Percentiles rank a stretch among this genome's conserved stretches.
phyloP scores from a whole-genome alignment of 2,888 invertebrate species.

The Ochlodes sylvanus region DNA sequence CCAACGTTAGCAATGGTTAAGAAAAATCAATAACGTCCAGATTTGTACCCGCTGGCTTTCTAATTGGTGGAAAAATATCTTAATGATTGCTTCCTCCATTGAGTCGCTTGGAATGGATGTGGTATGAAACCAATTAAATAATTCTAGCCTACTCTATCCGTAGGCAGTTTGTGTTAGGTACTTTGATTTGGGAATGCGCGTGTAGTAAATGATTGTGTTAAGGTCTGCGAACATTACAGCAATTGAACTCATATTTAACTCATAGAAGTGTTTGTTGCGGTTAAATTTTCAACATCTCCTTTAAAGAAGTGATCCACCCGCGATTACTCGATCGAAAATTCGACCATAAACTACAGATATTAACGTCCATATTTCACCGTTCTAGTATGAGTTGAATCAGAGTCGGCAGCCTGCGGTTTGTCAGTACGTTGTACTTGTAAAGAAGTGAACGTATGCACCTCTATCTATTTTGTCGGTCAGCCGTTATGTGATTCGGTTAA shows the following conservation, averaged over 20 bases:
- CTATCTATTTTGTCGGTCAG: neutral
- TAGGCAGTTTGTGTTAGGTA: slow-evolving; percentile 20
- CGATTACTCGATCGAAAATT: no score
- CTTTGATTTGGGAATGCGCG: slow-evolving; percentile 29
- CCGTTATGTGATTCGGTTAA: neutral
- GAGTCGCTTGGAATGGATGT: slow-evolving; percentile 2
- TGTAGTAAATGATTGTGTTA: slow-evolving; percentile 5
- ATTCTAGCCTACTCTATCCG: slow-evolving; percentile 4
- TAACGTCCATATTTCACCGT: no score
- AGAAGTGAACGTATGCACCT: neutral
- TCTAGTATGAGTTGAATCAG: no score
- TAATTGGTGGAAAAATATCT: slow-evolving; percentile 3
- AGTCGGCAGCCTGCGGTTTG: neutral
- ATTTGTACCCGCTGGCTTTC: neutral
- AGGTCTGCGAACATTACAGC: no score
- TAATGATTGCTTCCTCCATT: neutral
- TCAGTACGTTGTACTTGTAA: neutral
- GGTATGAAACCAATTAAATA: slow-evolving; percentile 24
- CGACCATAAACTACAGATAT: no score
- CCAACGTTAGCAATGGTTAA: neutral
- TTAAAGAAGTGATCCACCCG: no score
- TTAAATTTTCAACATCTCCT: no score
- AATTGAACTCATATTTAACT: no score
- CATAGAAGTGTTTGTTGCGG: no score
- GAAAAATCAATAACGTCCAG: slow-evolving; percentile 1